phyloP scores from a whole-genome alignment of 2,797 vertebrate species.

The Hippocampus kuda region DNA sequence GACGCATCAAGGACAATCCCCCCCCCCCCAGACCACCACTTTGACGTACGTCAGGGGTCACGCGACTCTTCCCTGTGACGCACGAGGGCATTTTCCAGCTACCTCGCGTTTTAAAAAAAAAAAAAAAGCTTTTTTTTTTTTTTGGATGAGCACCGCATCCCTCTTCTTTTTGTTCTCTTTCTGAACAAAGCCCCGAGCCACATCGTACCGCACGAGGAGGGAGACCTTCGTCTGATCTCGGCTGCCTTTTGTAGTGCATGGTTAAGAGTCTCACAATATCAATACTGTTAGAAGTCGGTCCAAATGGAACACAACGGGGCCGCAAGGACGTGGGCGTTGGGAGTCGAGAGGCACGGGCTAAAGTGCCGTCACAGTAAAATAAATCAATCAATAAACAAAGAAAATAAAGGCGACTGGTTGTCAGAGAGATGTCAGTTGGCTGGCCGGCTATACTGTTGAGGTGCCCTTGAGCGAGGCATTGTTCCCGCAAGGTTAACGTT shows the following conservation, averaged over 20 bases:
- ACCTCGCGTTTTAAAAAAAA: not conserved
- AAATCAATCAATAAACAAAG: no score
- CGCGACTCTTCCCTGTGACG: not conserved
- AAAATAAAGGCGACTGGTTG: no score
- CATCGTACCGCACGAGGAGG: not conserved
- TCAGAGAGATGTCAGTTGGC: no score
- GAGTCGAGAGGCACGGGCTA: no score
- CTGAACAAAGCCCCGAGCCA: not conserved
- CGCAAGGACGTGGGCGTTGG: no score
- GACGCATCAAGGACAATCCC: not conserved
- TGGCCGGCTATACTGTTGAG: no score
- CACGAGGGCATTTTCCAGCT: not conserved
- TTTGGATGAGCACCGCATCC: not conserved
- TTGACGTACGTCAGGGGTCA: not conserved
- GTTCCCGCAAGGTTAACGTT: no score
- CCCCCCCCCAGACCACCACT: no score
- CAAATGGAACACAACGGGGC: not conserved
- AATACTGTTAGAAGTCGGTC: not conserved
- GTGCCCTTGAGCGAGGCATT: no score
- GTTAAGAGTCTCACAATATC: not conserved
- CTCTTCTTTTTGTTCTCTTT: not conserved
- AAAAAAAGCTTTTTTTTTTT: not conserved
- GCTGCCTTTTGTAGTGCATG: not conserved
- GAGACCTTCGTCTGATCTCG: slow-evolving; percentile 1
- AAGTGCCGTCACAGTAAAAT: no score